These are phyloP conservation scores for Choreutis nemorana DNA, from an alignment of 2,888 invertebrate species.

Conservation along the genomic window DNA sequence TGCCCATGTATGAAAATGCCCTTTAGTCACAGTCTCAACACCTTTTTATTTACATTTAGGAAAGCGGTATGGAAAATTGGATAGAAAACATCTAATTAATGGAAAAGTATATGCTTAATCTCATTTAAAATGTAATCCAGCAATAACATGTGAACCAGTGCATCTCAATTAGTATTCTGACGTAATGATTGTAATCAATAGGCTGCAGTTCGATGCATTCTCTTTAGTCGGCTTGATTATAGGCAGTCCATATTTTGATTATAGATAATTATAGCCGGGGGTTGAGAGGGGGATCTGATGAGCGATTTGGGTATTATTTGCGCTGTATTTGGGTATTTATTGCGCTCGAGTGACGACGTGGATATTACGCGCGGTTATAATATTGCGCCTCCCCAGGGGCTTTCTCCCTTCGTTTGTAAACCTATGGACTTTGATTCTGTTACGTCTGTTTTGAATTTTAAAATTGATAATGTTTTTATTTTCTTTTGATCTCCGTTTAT, in stretches of 20 bases:
- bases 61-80: slow-evolving; percentile 6
- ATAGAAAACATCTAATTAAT: slow-evolving; percentile 6
- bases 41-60: too few relatives aligned
- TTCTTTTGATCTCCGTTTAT: too few relatives aligned
- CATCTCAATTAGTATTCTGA: slow-evolving; percentile 1
- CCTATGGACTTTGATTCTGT: slow-evolving; percentile 35
- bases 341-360: slow-evolving; percentile 65
- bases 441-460: too few relatives aligned
- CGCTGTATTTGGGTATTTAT: slow-evolving; percentile 73
- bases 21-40: too few relatives aligned
- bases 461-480: too few relatives aligned
- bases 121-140: too few relatives aligned
- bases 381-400: slow-evolving; percentile 41
- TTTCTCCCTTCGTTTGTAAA: slow-evolving; percentile 28
- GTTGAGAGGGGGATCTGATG: slow-evolving; percentile 46
- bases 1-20: too few relatives aligned
- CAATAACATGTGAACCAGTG: too few relatives aligned
- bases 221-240: too few relatives aligned
- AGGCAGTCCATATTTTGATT: slow-evolving; percentile 26
- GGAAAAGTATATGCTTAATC: too few relatives aligned
- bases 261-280: slow-evolving; percentile 58
- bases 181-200: slow-evolving; percentile 26
- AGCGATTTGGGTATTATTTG: slow-evolving; percentile 73
- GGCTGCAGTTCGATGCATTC: slow-evolving; percentile 12
- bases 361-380: slow-evolving; percentile 54